Evolutionary conservation across 2,113 vertebrate genomes (phyloP), one percentile per base, ranked within the genome.

Genomic region (Clinocottus analis): DNA sequence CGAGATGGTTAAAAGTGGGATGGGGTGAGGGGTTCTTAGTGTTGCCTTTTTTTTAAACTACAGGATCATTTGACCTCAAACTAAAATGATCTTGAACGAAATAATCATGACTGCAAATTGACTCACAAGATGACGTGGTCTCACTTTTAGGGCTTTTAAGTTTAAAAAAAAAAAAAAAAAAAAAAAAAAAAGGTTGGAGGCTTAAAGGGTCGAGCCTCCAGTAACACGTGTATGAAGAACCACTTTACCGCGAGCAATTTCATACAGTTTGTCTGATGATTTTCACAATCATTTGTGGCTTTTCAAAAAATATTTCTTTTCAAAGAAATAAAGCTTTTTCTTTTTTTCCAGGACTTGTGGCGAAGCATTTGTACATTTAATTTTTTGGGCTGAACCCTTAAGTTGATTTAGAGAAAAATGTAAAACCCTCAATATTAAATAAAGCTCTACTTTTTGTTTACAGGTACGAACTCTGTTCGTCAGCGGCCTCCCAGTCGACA

Each of bases 401-500:
- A n/a, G 23, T 16, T 39, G 13, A 7, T 17, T 2, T 13, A 33
- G 19, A 62, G 0, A 29, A 21, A 41, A 7, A 64, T 35, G 41
- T 35, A 5, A 75, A 23, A 43, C 39, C 27, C 43, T 4, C n/a
- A 14, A 56, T 14, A 56, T 27, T 56, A 56, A 56, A 25, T n/a
- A 3, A 10, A 21, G 17, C 23, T n/a, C 66, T 61, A 1, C 23
- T 23, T 9, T 59, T 51, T 61, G 37, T 71, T 43, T 81, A 31
- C 77, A 95, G 94, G 94, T 95, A 45, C 92, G 98, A 77, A 99
- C 98, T 0, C 95, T 99, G 71, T 99, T 99, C 84, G 97, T 99
- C 92, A 99, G 98, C 87, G 98, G 98, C 35, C 95, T 99, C 67
- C 98, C 98, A 7, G 96, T 98, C 77, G 98, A 99, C 75, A 98